phyloP scores from a whole-genome alignment of 1,140 invertebrate species.

The Ylistrum balloti region DNA sequence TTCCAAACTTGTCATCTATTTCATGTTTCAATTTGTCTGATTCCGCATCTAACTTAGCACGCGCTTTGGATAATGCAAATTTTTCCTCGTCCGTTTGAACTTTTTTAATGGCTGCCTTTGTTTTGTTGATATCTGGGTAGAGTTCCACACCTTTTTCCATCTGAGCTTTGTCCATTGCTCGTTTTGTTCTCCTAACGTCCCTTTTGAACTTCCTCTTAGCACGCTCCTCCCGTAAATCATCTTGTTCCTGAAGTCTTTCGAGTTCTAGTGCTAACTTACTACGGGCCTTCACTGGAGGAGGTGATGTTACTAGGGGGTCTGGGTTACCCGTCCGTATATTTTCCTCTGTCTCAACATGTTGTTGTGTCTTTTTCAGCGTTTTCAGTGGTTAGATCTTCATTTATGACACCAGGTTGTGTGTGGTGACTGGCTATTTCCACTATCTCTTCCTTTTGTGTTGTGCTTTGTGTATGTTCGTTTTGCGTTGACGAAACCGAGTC shows the following conservation, averaged over 20 bases:
- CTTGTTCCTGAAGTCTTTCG: conserved; percentile 58
- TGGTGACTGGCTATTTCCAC: not conserved
- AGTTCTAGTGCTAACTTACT: conserved; percentile 52
- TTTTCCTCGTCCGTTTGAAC: conserved; percentile 59
- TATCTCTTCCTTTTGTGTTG: not conserved
- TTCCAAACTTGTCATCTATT: conserved; percentile 61
- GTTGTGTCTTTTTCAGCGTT: not conserved
- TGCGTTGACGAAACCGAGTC: not conserved
- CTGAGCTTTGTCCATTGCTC: conserved; percentile 53
- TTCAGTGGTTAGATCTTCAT: not conserved
- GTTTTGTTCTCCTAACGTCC: conserved; percentile 55
- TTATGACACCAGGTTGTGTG: not conserved
- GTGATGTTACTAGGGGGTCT: not conserved
- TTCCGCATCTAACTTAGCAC: conserved; percentile 58
- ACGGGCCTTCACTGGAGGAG: not conserved
- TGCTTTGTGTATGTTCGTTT: not conserved
- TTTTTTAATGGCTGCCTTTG: conserved; percentile 53
- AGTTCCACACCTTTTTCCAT: conserved; percentile 55
- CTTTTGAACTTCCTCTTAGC: conserved; percentile 50
- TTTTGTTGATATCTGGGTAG: conserved; percentile 56
- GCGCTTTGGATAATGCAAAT: conserved; percentile 56
- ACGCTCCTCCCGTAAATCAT: conserved; percentile 51
- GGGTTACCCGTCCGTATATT: not conserved
- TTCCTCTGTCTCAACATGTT: not conserved
- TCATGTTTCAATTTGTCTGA: conserved; percentile 52